A percentile compares a stretch with the other conserved stretches of the same genome.
Conservation (phyloP, 2,888 invertebrate genomes). For the Philereme transversata region DNA sequence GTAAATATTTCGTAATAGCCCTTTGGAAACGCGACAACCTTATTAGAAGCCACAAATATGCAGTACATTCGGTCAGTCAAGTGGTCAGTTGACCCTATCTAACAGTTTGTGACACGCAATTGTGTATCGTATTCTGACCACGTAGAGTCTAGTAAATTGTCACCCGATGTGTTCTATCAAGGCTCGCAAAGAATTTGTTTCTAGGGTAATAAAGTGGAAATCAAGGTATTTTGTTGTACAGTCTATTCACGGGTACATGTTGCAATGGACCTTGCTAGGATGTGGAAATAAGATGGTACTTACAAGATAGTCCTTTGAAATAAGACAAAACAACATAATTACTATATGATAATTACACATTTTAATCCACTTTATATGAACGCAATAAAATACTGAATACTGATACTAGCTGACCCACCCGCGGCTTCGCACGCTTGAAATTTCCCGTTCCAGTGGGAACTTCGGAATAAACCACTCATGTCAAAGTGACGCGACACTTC, state of each 20-base stretch:
- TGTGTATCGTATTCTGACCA: constrained; percentile 24
- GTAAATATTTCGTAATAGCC: constrained; percentile 22
- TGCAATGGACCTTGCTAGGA: constrained; percentile 39
- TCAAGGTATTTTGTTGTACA: constrained; percentile 26
- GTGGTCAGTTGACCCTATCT: constrained; percentile 34
- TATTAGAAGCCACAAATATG: constrained; percentile 37
- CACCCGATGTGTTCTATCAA: constrained; percentile 23
- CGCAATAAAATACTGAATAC: too few species aligned
- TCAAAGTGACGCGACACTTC: too few species aligned
- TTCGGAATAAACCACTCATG: too few species aligned
- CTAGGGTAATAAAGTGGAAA: constrained; percentile 25
- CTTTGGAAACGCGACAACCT: constrained; percentile 27
- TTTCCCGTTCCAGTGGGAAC: too few species aligned
- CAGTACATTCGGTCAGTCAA: constrained; percentile 29
- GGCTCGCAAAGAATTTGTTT: constrained; percentile 19
- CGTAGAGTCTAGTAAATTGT: constrained; percentile 23
- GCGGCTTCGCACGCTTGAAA: too few species aligned
- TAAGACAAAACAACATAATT: background rate
- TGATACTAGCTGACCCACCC: too few species aligned
- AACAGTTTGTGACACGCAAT: constrained; percentile 22
- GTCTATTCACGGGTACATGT: constrained; percentile 30
- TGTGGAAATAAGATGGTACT: constrained; percentile 40
- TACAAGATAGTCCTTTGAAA: constrained; percentile 32
- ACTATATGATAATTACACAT: too few species aligned
- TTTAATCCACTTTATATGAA: too few species aligned